Evolutionary conservation across 2,113 vertebrate species (phyloP).

Genomic region (Calidris pugnax): DNA sequence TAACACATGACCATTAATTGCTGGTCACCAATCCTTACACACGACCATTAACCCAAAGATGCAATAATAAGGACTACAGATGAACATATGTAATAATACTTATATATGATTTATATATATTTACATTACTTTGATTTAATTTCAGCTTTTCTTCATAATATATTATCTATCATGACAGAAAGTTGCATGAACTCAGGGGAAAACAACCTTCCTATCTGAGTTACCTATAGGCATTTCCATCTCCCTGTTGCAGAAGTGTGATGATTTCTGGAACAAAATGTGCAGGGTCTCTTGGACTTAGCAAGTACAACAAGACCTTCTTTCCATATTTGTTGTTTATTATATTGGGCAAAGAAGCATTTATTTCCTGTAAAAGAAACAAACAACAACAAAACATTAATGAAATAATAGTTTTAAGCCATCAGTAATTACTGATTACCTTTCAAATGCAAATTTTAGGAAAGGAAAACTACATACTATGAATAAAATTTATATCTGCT

Average conservation of each 20-base stretch:
- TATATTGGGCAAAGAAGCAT: slow-evolving; percentile 79
- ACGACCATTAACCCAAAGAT: neutral
- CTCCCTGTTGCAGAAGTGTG: slow-evolving; percentile 85
- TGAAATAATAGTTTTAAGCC: neutral
- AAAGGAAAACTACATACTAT: neutral
- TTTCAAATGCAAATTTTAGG: neutral
- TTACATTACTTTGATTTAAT: neutral
- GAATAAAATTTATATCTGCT: neutral
- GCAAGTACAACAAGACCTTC: slow-evolving; percentile 89
- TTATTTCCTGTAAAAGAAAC: slow-evolving; percentile 81
- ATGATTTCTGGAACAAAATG: slow-evolving; percentile 91
- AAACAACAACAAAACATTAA: neutral
- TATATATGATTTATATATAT: neutral
- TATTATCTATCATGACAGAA: neutral
- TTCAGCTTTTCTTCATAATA: too few species aligned
- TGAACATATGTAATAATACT: neutral
- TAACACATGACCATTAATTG: too few species aligned
- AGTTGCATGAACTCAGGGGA: neutral
- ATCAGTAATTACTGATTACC: neutral
- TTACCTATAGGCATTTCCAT: slow-evolving; percentile 89
- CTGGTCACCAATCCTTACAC: neutral
- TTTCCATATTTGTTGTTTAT: slow-evolving; percentile 90
- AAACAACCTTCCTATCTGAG: neutral
- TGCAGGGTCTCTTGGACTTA: slow-evolving; percentile 88
- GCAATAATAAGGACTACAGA: neutral